A percentile compares a stretch with the other conserved stretches of the same genome.
These are phyloP conservation scores for Theristicus caerulescens DNA, from an alignment of 2,113 vertebrate genomes.

Conservation along the genomic window DNA sequence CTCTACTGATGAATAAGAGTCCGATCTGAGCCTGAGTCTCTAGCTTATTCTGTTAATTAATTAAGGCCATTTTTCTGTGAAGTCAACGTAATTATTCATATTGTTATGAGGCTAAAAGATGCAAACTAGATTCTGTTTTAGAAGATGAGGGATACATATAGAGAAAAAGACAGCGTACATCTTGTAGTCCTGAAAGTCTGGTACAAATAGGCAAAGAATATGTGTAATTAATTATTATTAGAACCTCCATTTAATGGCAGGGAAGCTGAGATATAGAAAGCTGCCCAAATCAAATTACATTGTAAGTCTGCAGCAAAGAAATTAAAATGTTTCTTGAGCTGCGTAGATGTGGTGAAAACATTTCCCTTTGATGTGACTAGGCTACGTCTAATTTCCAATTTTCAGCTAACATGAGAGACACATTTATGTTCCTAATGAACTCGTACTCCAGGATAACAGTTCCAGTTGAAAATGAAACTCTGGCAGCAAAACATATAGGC, in stretches of 20 bases:
- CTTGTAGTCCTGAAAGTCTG: background rate
- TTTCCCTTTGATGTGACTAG: background rate
- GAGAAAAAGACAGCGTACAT: background rate
- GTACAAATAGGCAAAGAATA: background rate
- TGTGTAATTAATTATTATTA: background rate
- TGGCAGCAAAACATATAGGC: background rate
- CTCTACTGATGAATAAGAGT: background rate
- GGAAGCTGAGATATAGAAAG: background rate
- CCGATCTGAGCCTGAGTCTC: background rate
- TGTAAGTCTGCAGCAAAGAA: background rate
- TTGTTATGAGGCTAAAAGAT: background rate
- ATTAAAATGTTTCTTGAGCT: background rate
- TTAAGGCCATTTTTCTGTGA: background rate
- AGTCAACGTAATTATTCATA: background rate
- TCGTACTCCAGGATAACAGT: background rate
- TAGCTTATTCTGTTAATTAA: slow-evolving; percentile 4
- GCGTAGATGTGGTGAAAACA: background rate
- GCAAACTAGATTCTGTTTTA: background rate
- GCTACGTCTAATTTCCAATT: background rate
- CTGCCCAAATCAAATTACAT: background rate
- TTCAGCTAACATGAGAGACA: background rate
- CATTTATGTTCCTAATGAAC: background rate
- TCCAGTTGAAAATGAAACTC: background rate
- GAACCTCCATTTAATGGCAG: background rate
- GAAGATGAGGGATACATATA: background rate